Evolutionary conservation across 2,888 invertebrate species (phyloP), one percentile per base, ranked within the genome.

Genomic region (Eilema griseolum): DNA sequence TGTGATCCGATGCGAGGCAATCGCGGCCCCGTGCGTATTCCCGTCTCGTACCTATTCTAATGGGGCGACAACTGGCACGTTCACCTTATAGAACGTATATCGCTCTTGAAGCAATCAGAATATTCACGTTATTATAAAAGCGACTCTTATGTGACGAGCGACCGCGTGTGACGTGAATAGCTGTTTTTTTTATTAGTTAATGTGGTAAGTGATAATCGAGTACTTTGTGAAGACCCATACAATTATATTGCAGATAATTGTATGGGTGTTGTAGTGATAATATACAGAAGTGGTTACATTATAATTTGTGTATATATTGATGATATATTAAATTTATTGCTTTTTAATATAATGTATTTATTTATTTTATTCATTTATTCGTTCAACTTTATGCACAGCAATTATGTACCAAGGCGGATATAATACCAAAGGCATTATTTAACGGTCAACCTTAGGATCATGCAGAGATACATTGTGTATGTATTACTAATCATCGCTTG

Each of bases 11-110:
- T 78, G 85, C 85, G 86, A 89, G 88, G 89, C 91, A 91, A 90
- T 90, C 88, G 87, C 85, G 84, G 78, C 82, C 85, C 82, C 86
- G 76, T 79, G 86, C 85, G 85, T 86, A 92, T 93, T 91, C 92
- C 80, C 84, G 85, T 86, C 92, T 90, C 93, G 91, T 91, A 86
- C 88, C 84, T 86, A 89, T 90, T 91, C 91, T 92, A 92, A 93
- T 93, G 89, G 90, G 88, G 86, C 86, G 88, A 87, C 84, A 86
- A 87, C 87, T 86, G 88, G 85, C 83, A 83, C 86, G 83, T 84
- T 80, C 82, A 86, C 86, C 86, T 83, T 85, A 84, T 82, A 82
- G 81, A 81, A 83, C 75, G 77, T 77, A 82, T 77, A 81, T 82
- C 82, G 79, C 80, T 86, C 87, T 89, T 85, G 84, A 87, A 87